Base-by-base conservation (phyloP, 2,797 vertebrate genomes). In the Channa striata region DNA sequence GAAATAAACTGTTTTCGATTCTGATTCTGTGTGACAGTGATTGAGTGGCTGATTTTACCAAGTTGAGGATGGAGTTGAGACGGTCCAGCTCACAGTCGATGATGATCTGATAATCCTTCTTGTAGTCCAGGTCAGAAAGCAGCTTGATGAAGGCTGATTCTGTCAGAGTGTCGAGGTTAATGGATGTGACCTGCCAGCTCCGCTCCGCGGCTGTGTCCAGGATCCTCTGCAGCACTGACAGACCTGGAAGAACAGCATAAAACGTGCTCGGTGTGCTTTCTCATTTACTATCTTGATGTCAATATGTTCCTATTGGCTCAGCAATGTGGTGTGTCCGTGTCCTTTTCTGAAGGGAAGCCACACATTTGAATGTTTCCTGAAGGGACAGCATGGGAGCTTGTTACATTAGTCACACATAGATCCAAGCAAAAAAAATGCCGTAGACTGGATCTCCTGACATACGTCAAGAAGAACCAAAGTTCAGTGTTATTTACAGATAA, bases 131-230 rank as follows among this genome's bases (percentile, higher is more conserved):
- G 85, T 99, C 96, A 33, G 95, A 93, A 80, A 99, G 96, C 42
- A 97, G 93, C 91, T 97, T 77, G 58, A 96, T 66, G 80, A 98
- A 98, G 6, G 94, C 94, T 1, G 93, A 85, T 56, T 99, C 97
- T 0, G 97, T 99, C 73, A 97, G 95, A 0, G 95, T 94, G 88
- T 99, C 93, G 87, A 99, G 88, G 89, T 99, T 99, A 47, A 99
- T 95, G 0, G 97, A 97, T 48, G 97, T 99, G 74, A 99, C 97
- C 93, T 96, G 96, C 98, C 98, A 99, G 77, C 90, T 94, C 68
- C 93, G 96, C 91, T 99, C 97, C 0, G 97, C 97, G 8, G 97
- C 97, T 0, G 96, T 97, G 90, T 99, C 98, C 88, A 99, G 83
- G 46, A 99, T 96, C 91, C 94, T 96, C 92, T 99, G 97, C 66